A percentile compares a stretch with the other conserved stretches of the same genome.
These are phyloP conservation scores for Antheraea mylitta DNA, from an alignment of 1,140 invertebrate species.

Conservation along the genomic window DNA sequence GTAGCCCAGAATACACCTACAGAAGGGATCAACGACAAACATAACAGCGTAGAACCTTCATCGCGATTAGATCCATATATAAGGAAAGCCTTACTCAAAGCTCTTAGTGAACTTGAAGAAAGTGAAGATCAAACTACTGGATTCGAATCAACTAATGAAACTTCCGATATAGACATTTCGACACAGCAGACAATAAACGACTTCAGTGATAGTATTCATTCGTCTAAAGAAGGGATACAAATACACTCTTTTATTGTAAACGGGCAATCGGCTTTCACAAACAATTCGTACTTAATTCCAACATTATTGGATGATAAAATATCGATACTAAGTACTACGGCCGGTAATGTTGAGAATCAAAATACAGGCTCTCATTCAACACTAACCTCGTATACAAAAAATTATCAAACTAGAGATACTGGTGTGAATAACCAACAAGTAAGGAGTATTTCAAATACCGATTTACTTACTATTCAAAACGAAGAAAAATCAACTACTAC, in stretches of 20 bases:
- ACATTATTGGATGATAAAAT: constrained; percentile 61
- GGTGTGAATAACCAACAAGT: constrained; percentile 60
- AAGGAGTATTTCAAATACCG: constrained; percentile 56
- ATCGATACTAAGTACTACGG: constrained; percentile 65
- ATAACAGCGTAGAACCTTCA: constrained; percentile 75
- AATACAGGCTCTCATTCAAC: constrained; percentile 58
- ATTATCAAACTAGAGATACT: constrained; percentile 63
- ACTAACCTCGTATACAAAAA: constrained; percentile 58
- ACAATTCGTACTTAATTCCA: constrained; percentile 46
- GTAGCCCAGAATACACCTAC: constrained; percentile 62
- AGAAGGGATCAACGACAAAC: constrained; percentile 54
- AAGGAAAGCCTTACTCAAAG: constrained; percentile 84
- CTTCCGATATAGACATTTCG: constrained; percentile 43
- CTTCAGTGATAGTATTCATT: constrained; percentile 1
- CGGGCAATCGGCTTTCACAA: constrained; percentile 66
- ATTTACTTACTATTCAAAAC: constrained; percentile 40
- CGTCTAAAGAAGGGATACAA: constrained; percentile 51
- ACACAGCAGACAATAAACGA: neutral
- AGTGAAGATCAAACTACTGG: constrained; percentile 59
- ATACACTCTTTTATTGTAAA: constrained; percentile 74
- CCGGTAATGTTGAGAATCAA: constrained; percentile 70
- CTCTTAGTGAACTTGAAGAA: constrained; percentile 84
- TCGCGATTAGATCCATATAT: constrained; percentile 84
- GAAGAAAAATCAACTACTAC: constrained; percentile 29
- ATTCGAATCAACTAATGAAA: constrained; percentile 37